These are phyloP conservation scores for Meriones unguiculatus DNA, from an alignment of 2,113 vertebrate species.

Conservation along the genomic window DNA sequence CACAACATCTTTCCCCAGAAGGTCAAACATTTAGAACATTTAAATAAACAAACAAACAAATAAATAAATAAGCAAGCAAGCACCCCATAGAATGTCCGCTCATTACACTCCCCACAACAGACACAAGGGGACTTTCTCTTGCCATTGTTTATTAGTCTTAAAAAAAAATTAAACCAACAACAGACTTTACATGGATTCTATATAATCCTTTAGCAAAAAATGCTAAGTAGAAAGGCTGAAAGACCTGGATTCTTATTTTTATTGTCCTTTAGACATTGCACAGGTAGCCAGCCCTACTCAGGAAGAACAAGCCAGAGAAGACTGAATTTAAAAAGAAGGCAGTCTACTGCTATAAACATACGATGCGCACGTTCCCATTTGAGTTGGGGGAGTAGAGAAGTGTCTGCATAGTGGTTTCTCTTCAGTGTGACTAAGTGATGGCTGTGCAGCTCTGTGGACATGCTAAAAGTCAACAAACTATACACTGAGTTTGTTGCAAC, in stretches of 20 bases:
- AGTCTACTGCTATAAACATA: neutral
- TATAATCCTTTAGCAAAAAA: neutral
- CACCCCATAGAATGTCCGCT: neutral
- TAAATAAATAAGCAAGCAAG: neutral
- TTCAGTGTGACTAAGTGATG: neutral
- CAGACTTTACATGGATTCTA: neutral
- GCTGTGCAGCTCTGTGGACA: neutral
- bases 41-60: too few relatives aligned
- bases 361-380: neutral
- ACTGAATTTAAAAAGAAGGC: conserved; percentile 22
- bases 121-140: neutral
- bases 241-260: neutral
- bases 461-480: neutral
- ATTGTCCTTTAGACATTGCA: neutral
- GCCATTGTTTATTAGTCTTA: neutral
- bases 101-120: neutral
- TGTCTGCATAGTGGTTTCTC: neutral
- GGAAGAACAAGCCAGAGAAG: neutral
- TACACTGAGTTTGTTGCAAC: neutral
- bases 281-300: neutral
- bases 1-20: conserved; percentile 18
- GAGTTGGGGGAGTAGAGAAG: neutral
- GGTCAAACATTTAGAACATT: conserved; percentile 39
- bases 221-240: neutral
- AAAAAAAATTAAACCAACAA: neutral